Conservation (phyloP, 2,888 invertebrate genomes). For the Eupeodes latifasciatus region DNA sequence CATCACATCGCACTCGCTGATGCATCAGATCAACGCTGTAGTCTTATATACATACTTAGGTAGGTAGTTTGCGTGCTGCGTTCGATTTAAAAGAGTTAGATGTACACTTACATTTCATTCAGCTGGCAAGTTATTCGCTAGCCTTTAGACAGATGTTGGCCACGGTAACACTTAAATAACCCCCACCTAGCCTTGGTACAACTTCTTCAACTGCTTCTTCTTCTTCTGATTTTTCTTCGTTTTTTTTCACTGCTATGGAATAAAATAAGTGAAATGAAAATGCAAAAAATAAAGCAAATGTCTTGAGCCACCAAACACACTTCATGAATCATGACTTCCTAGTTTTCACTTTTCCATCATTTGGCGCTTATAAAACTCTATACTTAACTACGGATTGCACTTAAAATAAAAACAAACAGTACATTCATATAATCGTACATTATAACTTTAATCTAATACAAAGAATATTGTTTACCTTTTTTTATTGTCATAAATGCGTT, state of each 20-base stretch:
- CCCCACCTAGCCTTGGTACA: conserved; percentile 29
- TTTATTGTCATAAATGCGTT: neutral
- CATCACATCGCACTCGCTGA: conserved; percentile 26
- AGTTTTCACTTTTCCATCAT: conserved; percentile 74
- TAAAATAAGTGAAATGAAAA: conserved; percentile 52
- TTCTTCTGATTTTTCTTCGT: neutral
- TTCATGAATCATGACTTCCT: conserved; percentile 68
- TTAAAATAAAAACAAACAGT: conserved; percentile 28
- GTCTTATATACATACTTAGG: conserved; percentile 4
- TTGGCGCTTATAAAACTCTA: neutral
- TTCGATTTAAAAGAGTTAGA: conserved; percentile 20
- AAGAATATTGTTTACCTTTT: conserved; percentile 4
- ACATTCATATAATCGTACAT: too few species aligned
- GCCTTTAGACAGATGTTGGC: conserved; percentile 43
- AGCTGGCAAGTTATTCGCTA: conserved; percentile 21
- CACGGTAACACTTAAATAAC: conserved; percentile 18
- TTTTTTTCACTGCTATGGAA: neutral
- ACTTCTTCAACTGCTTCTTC: neutral
- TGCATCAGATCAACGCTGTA: neutral
- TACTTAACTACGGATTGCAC: conserved; percentile 18
- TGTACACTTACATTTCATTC: conserved; percentile 44
- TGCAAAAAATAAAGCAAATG: conserved; percentile 53
- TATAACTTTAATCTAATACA: conserved; percentile 1
- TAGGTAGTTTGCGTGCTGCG: conserved; percentile 37
- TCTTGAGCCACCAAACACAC: conserved; percentile 60